Evolutionary conservation across 2,113 vertebrate genomes (phyloP), one percentile per base, ranked within the genome.

Genomic region (Hippocampus comes): DNA sequence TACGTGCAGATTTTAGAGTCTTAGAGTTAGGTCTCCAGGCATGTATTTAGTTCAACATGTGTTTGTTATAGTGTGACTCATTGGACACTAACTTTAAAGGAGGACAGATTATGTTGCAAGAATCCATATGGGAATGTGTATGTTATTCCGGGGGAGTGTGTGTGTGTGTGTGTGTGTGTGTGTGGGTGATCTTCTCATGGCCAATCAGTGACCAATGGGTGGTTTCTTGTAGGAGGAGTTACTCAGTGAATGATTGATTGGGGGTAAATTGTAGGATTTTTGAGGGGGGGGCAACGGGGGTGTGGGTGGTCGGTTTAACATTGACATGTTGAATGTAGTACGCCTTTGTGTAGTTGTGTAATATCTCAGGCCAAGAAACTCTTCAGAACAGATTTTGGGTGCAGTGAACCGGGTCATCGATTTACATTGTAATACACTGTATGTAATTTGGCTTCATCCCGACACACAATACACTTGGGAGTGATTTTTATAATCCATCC

Each of bases 151-250:
- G 12, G 10, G 43, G 30, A 43, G 57, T 66, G 21, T 49, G 34
- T 56, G 42, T 55, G 21, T 59, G 67, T 6, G 49, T 1, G 25
- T 25, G 57, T 66, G 21, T 49, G 34, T 56, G 42, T 55, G 21
- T 59, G 67, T 9, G 49, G 87, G 83, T 90, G 87, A 90, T 89
- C 81, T 68, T 49, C 48, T 82, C 18, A 30, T 15, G 41, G 65
- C 88, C 89, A 91, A 89, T 88, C 74, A 2, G 68, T 42, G 27
- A 0, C 68, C 12, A 78, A 48, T 46, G 70, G 67, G 65, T 76
- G 71, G 11, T 71, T 69, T 77, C 53, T 1, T 10, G n/a, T 4
- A 2, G 63, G 60, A 63, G 70, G 68, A 49, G 74, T 71, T 2
- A 9, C 67, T 70, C 38, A 65, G 68, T 76, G 56, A 76, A 81